These are phyloP conservation scores for Rhinolophus sinicus DNA, from an alignment of 2,113 vertebrate genomes.

Conservation along the genomic window DNA sequence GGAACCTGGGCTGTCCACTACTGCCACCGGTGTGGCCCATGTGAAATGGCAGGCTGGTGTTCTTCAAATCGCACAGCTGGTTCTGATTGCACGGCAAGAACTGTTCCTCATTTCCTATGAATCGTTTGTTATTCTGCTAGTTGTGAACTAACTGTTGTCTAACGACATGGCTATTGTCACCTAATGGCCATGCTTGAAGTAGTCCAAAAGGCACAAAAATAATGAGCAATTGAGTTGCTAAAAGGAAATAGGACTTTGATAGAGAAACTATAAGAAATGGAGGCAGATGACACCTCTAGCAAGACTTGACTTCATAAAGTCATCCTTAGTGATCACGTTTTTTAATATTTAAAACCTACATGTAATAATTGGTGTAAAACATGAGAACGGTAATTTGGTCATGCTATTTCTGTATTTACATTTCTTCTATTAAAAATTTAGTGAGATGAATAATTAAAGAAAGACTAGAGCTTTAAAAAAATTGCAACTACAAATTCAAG, in stretches of 20 bases:
- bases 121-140: slow-evolving; percentile 24
- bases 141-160: slow-evolving; percentile 28
- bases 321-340: background rate
- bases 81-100: slow-evolving; percentile 4
- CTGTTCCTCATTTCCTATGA: background rate
- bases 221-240: background rate
- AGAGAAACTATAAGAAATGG: slow-evolving; percentile 33
- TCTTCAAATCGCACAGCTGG: background rate
- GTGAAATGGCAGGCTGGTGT: background rate
- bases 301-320: slow-evolving; percentile 32
- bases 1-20: background rate
- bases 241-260: slow-evolving; percentile 44
- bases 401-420: slow-evolving; percentile 41
- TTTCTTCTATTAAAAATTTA: slow-evolving; percentile 71
- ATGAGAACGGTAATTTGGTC: background rate
- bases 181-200: background rate
- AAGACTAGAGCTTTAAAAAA: slow-evolving; percentile 19
- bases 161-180: background rate
- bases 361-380: slow-evolving; percentile 40
- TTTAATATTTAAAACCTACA: slow-evolving; percentile 58
- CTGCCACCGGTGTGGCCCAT: background rate
- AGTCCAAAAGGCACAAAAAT: slow-evolving; percentile 39
- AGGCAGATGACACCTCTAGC: background rate
- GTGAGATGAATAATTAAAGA: slow-evolving; percentile 67
- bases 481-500: slow-evolving; percentile 48